Conservation (phyloP, 1,140 invertebrate species). For the Pomacea maculata region DNA sequence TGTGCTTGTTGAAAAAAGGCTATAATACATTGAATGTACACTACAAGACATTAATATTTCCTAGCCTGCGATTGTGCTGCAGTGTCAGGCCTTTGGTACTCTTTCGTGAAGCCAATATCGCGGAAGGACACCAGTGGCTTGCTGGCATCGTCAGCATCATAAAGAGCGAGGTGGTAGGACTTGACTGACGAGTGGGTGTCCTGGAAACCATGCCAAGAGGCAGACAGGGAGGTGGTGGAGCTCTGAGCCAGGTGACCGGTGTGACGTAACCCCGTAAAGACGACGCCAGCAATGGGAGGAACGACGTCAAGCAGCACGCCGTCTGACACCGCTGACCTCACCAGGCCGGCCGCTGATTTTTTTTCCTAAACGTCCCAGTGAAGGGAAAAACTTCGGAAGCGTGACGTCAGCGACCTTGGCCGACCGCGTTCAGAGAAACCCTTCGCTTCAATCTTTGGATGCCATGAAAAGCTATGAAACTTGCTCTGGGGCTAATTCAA, state of each 20-base stretch:
- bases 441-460: too few species aligned
- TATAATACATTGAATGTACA: background rate
- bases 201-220: slow-evolving; percentile 41
- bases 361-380: too few species aligned
- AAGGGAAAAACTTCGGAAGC: too few species aligned
- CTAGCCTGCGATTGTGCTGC: slow-evolving; percentile 18
- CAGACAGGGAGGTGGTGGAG: slow-evolving; percentile 11
- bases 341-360: slow-evolving; percentile 32
- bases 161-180: slow-evolving; percentile 29
- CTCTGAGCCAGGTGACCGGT: slow-evolving; percentile 15
- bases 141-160: background rate
- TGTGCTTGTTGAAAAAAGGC: background rate
- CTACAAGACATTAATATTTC: background rate
- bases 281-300: slow-evolving; percentile 30
- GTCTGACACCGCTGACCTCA: slow-evolving; percentile 33
- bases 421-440: too few species aligned
- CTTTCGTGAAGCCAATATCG: slow-evolving; percentile 18
- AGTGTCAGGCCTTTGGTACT: slow-evolving; percentile 5
- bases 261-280: slow-evolving; percentile 33
- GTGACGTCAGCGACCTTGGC: too few species aligned
- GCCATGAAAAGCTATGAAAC: too few species aligned
- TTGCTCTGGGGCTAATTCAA: too few species aligned
- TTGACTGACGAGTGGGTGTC: slow-evolving; percentile 34
- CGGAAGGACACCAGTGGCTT: background rate
- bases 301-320: slow-evolving; percentile 35